Base-by-base conservation (phyloP, 2,888 invertebrate genomes). In the Elegia similella region DNA sequence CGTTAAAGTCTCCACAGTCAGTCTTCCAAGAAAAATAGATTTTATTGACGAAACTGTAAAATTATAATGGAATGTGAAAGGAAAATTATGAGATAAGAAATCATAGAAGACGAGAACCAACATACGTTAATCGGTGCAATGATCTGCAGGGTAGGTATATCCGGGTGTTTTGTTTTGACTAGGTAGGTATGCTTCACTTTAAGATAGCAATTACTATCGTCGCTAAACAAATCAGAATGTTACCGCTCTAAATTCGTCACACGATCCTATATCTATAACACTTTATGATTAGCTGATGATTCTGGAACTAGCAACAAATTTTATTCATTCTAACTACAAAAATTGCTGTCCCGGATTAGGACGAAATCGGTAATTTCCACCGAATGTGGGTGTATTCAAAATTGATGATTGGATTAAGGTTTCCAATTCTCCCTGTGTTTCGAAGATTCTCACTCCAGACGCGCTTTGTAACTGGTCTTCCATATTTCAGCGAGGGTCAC, bases 401-500 rank as follows among this genome's bases (percentile, higher is more conserved):
- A 62, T 62, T 66, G 65, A 68, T 68, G 64, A 70, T 74, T 79
- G 79, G 78, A 80, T 71, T 73, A 68, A 61, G 68, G 67, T 65
- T 43, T 72, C 70, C 74, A 62, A 67, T 68, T 64, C 70, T 70
- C 65, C 61, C 61, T 64, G 55, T 88, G 52, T 59, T 55, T 59
- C 48, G 15, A 57, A 58, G 48, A 62, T 52, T 69, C 80, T 95
- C 95, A 97, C 92, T 97, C 97, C 83, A 97, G 93, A 66, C 97
- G 95, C 70, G 96, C 96, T 92, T 97, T 97, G 93, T 98, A 98
- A 87, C 96, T 97, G 72, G 97, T 97, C 92, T 98, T 98, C 98
- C 98, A 98, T 72, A 98, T 97, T 92, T 98, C 98, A 66, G 98
- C 98, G 67, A 98, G 94, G 91, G 98, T 97, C 34, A 98, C 98